phyloP scores from a whole-genome alignment of 2,888 invertebrate genomes.

The Agrenia bidenticulata region DNA sequence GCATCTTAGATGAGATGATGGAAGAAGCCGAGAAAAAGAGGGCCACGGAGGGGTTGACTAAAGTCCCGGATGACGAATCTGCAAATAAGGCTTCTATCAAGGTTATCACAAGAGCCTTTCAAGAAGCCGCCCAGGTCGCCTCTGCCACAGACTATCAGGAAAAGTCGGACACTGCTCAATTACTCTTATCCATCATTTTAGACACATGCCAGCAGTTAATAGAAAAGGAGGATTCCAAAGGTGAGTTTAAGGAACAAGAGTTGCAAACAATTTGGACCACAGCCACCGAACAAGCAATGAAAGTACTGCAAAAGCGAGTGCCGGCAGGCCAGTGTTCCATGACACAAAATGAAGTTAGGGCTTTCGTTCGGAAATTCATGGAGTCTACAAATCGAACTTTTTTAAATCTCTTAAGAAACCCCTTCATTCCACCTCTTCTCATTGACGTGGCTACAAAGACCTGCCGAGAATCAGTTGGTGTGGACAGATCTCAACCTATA shows the following conservation, averaged over 20 bases:
- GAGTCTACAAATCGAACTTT: slow-evolving; percentile 32
- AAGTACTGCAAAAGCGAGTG: slow-evolving; percentile 24
- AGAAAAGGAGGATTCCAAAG: slow-evolving; percentile 15
- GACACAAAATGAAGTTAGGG: slow-evolving; percentile 20
- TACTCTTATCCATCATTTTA: slow-evolving; percentile 40
- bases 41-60: slow-evolving; percentile 4
- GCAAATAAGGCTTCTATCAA: slow-evolving; percentile 24
- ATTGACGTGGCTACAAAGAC: slow-evolving; percentile 21
- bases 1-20: slow-evolving; percentile 25
- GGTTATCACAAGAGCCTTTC: slow-evolving; percentile 27
- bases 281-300: slow-evolving; percentile 26
- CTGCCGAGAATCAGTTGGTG: slow-evolving; percentile 18
- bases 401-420: slow-evolving; percentile 27
- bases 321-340: slow-evolving; percentile 24
- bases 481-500: background rate
- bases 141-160: slow-evolving; percentile 30
- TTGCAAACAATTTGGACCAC: slow-evolving; percentile 31
- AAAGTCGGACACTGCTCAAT: slow-evolving; percentile 36
- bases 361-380: slow-evolving; percentile 36
- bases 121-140: slow-evolving; percentile 41
- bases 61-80: slow-evolving; percentile 13
- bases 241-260: slow-evolving; percentile 21
- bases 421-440: slow-evolving; percentile 34
- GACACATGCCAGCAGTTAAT: slow-evolving; percentile 35
- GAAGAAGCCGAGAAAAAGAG: slow-evolving; percentile 1